These are phyloP conservation scores for Coleophora deauratella DNA, from an alignment of 2,888 invertebrate species.

Conservation along the genomic window DNA sequence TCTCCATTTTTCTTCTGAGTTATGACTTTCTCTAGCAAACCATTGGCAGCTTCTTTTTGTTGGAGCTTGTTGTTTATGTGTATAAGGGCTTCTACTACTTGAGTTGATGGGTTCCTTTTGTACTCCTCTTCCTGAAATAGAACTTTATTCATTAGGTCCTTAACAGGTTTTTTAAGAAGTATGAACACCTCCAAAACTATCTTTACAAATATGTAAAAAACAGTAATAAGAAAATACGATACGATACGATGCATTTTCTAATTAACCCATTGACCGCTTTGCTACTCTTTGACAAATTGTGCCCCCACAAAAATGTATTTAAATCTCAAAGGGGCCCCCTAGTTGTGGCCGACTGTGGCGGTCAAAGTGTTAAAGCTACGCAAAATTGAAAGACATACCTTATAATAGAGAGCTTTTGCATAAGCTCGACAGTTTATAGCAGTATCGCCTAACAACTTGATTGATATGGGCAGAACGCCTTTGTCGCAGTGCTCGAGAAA, in stretches of 20 bases:
- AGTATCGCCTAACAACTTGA: constrained; percentile 89
- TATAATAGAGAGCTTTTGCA: constrained; percentile 78
- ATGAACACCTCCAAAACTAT: too few relatives aligned
- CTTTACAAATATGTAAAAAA: too few relatives aligned
- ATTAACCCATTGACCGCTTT: too few relatives aligned
- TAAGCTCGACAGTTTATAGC: constrained; percentile 93
- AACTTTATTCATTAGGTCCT: neutral
- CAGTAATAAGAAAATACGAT: too few relatives aligned
- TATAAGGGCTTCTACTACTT: constrained; percentile 94
- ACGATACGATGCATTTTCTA: too few relatives aligned
- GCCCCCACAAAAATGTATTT: too few relatives aligned
- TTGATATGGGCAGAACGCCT: constrained; percentile 92
- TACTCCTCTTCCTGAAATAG: constrained; percentile 88
- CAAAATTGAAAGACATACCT: too few relatives aligned
- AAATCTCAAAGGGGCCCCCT: too few relatives aligned
- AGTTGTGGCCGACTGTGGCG: too few relatives aligned
- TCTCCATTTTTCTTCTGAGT: constrained; percentile 80
- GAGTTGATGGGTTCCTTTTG: constrained; percentile 75
- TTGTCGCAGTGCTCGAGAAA: constrained; percentile 99
- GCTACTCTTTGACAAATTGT: too few relatives aligned
- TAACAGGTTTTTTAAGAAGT: too few relatives aligned
- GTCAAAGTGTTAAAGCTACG: too few relatives aligned
- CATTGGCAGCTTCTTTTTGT: constrained; percentile 97
- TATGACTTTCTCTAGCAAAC: constrained; percentile 91
- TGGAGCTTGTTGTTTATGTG: constrained; percentile 98